Evolutionary conservation across 2,113 vertebrate genomes (phyloP).

Genomic region (Carlito syrichta): DNA sequence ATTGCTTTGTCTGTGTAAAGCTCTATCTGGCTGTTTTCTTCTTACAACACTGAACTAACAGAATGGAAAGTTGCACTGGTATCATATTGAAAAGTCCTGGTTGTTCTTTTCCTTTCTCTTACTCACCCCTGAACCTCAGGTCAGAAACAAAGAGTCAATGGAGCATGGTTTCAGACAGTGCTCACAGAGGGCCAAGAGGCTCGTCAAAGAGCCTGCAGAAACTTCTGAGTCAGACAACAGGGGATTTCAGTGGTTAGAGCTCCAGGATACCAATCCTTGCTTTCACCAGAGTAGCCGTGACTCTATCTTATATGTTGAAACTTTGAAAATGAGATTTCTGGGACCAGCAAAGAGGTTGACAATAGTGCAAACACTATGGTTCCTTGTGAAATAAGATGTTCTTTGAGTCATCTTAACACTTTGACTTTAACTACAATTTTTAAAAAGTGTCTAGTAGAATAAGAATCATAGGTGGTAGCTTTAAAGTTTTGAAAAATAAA

Average conservation of each 20-base stretch:
- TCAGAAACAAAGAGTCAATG: background rate
- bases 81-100: background rate
- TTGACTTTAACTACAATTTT: background rate
- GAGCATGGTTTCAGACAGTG: background rate
- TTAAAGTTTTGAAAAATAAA: background rate
- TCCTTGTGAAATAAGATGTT: background rate
- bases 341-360: background rate
- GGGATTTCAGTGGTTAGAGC: background rate
- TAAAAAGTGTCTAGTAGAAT: background rate
- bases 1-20: background rate
- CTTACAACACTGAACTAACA: too few species aligned
- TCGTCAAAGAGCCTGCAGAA: background rate
- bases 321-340: background rate
- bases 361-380: background rate
- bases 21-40: background rate
- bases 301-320: too few species aligned
- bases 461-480: background rate
- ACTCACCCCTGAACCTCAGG: background rate
- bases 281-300: background rate
- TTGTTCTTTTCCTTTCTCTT: background rate
- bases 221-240: background rate
- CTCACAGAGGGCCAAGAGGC: background rate
- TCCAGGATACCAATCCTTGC: rapidly evolving
- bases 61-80: background rate
- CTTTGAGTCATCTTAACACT: background rate